Evolutionary conservation across 2,113 vertebrate genomes (phyloP).

Genomic region (Hyaena hyaena): DNA sequence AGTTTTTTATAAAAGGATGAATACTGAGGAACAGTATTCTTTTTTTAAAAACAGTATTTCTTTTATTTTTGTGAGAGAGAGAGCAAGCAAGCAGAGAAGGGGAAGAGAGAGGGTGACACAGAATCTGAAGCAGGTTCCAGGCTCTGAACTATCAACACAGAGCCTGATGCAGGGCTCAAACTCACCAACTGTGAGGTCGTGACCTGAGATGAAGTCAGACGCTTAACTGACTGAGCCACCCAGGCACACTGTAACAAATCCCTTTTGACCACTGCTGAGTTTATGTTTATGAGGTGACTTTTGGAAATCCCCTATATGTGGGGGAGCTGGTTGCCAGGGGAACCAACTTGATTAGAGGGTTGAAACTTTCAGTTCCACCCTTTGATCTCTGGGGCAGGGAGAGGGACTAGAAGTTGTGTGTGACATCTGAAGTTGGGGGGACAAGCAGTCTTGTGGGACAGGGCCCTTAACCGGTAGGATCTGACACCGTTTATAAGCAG

Average conservation of each 20-base stretch:
- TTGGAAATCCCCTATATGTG: not conserved
- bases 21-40: not conserved
- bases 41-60: no score
- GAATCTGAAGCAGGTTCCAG: no score
- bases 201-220: no score
- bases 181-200: no score
- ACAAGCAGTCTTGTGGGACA: not conserved
- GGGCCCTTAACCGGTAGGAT: not conserved
- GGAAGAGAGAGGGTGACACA: no score
- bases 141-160: no score
- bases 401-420: not conserved
- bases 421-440: not conserved
- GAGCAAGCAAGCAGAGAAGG: no score
- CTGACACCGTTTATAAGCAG: not conserved
- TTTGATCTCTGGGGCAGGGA: not conserved
- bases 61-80: no score
- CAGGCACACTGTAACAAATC: not conserved
- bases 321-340: not conserved
- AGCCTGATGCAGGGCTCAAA: no score
- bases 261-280: not conserved
- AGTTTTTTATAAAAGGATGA: not conserved
- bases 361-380: not conserved
- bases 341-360: not conserved
- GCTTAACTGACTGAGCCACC: no score
- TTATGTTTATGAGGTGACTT: not conserved